Conservation (phyloP, 2,888 invertebrate genomes). For the Octonoba sinensis region DNA sequence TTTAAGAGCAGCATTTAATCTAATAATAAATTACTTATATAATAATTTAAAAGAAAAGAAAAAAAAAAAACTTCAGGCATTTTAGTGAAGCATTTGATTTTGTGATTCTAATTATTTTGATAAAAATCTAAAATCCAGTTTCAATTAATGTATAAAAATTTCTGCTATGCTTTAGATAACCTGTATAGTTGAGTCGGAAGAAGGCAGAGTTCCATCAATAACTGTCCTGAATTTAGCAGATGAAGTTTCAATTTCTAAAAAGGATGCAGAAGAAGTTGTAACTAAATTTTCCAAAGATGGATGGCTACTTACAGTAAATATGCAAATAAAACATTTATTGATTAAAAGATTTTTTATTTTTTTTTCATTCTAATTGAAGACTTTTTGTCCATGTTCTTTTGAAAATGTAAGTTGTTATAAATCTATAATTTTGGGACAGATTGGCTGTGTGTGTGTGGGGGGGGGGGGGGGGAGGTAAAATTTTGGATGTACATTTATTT, state of each 20-base stretch:
- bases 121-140: too few species aligned
- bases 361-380: neutral
- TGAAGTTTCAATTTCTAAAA: slow-evolving; percentile 68
- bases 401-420: too few species aligned
- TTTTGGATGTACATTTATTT: too few species aligned
- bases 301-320: slow-evolving; percentile 46
- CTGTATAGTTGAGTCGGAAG: slow-evolving; percentile 68
- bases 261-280: slow-evolving; percentile 69
- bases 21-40: too few species aligned
- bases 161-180: slow-evolving; percentile 6
- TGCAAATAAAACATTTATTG: neutral
- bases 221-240: slow-evolving; percentile 69
- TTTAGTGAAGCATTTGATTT: too few species aligned
- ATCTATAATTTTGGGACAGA: too few species aligned
- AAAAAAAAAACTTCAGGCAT: too few species aligned
- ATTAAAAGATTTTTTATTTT: neutral
- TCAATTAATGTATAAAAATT: neutral
- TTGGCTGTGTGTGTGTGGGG: too few species aligned
- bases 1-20: too few species aligned
- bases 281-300: slow-evolving; percentile 28
- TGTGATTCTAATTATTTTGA: too few species aligned
- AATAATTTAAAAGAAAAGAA: too few species aligned
- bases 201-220: slow-evolving; percentile 68
- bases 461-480: too few species aligned
- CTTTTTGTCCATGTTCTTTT: neutral